Evolutionary conservation across 92 coral and sea anemone species (phyloP).

Genomic region (Parazoanthus swiftii): DNA sequence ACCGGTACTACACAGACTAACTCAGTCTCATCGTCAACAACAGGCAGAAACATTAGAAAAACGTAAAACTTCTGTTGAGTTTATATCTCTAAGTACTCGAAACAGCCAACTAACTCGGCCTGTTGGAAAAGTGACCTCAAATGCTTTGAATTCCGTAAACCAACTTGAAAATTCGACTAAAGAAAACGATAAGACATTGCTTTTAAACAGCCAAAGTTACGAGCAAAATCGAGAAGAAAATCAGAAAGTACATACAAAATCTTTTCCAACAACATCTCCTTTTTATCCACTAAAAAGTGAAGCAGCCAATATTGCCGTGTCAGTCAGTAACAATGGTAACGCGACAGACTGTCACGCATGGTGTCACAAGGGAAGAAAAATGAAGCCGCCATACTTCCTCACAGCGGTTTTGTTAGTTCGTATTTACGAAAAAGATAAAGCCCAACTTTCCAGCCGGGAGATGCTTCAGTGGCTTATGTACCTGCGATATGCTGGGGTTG

Average conservation of each 20-base stretch:
- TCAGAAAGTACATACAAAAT: not conserved
- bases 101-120: not conserved
- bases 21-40: not conserved
- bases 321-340: not conserved
- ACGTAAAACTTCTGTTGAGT: not conserved
- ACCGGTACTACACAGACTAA: not conserved
- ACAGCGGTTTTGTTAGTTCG: slow-evolving; percentile 56
- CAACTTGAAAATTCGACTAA: not conserved
- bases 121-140: not conserved
- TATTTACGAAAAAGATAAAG: slow-evolving; percentile 36
- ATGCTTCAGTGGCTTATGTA: slow-evolving; percentile 55
- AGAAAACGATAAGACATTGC: not conserved
- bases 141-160: not conserved
- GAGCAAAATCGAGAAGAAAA: not conserved
- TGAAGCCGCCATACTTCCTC: slow-evolving; percentile 52
- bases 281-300: too few relatives aligned
- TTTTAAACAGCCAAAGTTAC: not conserved
- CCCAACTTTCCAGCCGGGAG: slow-evolving; percentile 47
- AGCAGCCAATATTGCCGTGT: too few relatives aligned
- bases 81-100: not conserved
- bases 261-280: too few relatives aligned
- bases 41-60: not conserved
- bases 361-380: slow-evolving; percentile 13
- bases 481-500: slow-evolving; percentile 56
- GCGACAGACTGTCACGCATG: slow-evolving; percentile 26